phyloP scores from a whole-genome alignment of 2,113 vertebrate species.

The Macrotis lagotis region DNA sequence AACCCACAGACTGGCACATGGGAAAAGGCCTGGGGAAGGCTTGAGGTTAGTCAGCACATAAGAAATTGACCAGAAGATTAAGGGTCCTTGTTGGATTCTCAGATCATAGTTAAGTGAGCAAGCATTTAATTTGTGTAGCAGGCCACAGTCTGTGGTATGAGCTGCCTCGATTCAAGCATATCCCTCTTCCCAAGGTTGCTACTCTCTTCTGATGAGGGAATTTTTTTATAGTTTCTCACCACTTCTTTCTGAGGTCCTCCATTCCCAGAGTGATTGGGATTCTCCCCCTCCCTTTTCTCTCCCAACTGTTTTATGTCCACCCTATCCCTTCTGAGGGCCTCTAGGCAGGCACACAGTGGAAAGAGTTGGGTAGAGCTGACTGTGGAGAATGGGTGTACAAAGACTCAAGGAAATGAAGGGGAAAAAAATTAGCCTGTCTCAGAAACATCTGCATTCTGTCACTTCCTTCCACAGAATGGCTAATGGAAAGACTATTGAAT shows the following conservation, averaged over 20 bases:
- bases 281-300: background rate
- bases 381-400: background rate
- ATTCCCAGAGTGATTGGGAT: background rate
- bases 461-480: background rate
- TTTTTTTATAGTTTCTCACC: background rate
- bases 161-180: background rate
- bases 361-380: background rate
- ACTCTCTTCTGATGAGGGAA: background rate
- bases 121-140: background rate
- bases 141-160: background rate
- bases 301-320: background rate
- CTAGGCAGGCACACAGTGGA: background rate
- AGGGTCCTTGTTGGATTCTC: background rate
- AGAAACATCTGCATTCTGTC: no score
- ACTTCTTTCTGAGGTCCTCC: background rate
- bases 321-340: background rate
- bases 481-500: background rate
- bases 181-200: background rate
- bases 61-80: background rate
- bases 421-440: no score
- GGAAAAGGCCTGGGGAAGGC: background rate
- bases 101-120: no score
- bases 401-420: background rate
- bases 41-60: background rate
- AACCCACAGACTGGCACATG: background rate